phyloP scores from a whole-genome alignment of 1,140 invertebrate genomes.

The Rhyacophila brunnea region DNA sequence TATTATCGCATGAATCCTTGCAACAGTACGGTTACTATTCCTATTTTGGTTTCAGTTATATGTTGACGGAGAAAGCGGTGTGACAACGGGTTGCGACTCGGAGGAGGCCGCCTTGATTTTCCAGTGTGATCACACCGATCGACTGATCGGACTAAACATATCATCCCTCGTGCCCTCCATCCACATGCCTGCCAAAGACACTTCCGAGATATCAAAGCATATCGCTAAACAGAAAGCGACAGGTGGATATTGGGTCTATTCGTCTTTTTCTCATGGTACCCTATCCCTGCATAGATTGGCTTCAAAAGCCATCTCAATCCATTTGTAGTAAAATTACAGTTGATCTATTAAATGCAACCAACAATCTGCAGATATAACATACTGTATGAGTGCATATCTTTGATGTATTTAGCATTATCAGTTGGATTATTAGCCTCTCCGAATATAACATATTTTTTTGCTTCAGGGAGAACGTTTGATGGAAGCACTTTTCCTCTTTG shows the following conservation, averaged over 20 bases:
- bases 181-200: slow-evolving; percentile 48
- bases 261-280: no score
- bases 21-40: no score
- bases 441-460: no score
- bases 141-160: slow-evolving; percentile 51
- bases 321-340: no score
- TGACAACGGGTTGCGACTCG: slow-evolving; percentile 47
- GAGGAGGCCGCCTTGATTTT: slow-evolving; percentile 51
- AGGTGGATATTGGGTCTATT: slow-evolving; percentile 37
- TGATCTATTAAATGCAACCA: no score
- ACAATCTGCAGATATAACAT: no score
- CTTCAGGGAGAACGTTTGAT: slow-evolving; percentile 58
- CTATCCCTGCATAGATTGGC: no score
- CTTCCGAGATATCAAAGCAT: slow-evolving; percentile 43
- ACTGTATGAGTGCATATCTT: no score
- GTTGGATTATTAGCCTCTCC: no score
- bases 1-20: no score
- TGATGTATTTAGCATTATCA: no score
- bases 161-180: slow-evolving; percentile 54
- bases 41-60: slow-evolving; percentile 42
- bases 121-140: slow-evolving; percentile 51
- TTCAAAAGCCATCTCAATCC: no score
- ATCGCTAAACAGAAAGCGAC: slow-evolving; percentile 62
- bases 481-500: slow-evolving; percentile 63
- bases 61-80: slow-evolving; percentile 50